Percentiles rank a stretch among this genome's conserved stretches.
Evolutionary conservation across 2,113 vertebrate species (phyloP).

Genomic region (Clarias magur): DNA sequence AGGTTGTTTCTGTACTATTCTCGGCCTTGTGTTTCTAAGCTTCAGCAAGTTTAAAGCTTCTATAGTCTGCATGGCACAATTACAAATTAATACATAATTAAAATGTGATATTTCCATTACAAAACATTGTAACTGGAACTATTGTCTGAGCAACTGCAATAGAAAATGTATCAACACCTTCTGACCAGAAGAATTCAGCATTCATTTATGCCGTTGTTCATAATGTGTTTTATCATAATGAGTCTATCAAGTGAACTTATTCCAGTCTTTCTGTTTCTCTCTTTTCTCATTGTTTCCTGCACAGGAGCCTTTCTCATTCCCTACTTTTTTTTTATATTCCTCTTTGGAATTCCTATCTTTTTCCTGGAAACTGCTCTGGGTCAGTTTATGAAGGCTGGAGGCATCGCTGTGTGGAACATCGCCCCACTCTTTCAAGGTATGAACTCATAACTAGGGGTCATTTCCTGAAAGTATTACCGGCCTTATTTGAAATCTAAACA

Average conservation of each 20-base stretch:
- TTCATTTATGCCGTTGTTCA: background rate
- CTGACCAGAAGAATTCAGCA: background rate
- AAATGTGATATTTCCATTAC: no score
- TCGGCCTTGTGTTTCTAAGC: no score
- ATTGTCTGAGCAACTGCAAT: background rate
- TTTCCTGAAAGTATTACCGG: no score
- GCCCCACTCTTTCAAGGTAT: constrained; percentile 81
- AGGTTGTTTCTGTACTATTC: no score
- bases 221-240: background rate
- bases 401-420: constrained; percentile 84
- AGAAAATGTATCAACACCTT: background rate
- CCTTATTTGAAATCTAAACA: no score
- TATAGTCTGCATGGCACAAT: no score
- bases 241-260: background rate
- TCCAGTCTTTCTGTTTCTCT: background rate
- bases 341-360: constrained; percentile 82
- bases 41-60: no score
- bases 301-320: constrained; percentile 85
- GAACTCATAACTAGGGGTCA: background rate
- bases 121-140: background rate
- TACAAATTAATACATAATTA: no score
- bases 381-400: constrained; percentile 84
- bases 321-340: constrained; percentile 75
- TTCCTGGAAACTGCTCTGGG: constrained; percentile 82
- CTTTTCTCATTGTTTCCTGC: constrained; percentile 8